Evolutionary conservation across 2,888 invertebrate genomes (phyloP), one percentile per base, ranked within the genome.

Genomic region (Diachrysia chrysitis): DNA sequence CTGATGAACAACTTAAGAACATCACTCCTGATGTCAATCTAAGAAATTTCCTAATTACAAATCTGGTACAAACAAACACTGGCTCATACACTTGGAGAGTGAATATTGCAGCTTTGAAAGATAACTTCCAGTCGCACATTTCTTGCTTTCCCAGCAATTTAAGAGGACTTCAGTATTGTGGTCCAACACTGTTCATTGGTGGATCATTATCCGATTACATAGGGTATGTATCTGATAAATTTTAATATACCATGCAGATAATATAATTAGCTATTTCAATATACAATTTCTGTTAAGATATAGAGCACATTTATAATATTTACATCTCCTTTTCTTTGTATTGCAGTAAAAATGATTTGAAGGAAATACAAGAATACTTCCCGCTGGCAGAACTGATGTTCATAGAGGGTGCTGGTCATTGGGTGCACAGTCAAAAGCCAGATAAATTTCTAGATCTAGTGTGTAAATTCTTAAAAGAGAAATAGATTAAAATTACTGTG

Each of bases 401-500:
- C 79, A 96, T 99, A 61, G 96, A 96, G 59, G 98, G 97, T 46
- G 98, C 99, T 7, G 98, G 98, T 0, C 99, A 99, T 90, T 98
- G 99, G 98, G 97, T 99, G 0, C 99, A 99, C 89, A 97, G 98
- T 76, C 99, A 99, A 73, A 97, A 98, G 88, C 98, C 99, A 1
- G 91, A 95, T 9, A 97, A 97, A 76, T 98, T 99, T 89, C 89
- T 98, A 25, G 95, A 96, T 59, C 82, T 95, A 60, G 94, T 97
- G 42, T 92, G 96, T 78, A 95, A 96, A 77, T 98, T 98, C 90
- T 89, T 98, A 74, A 95, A 95, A 81, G 92, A 93, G 46, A 95
- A 94, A 83, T 95, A 86, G 78, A 75, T 70, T 81, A 68, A 83
- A 80, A 69, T 79, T 72, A 77, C 82, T 84, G 82, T 84, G 82